phyloP scores from a whole-genome alignment of 2,113 vertebrate species.

The Syngnathus typhle region DNA sequence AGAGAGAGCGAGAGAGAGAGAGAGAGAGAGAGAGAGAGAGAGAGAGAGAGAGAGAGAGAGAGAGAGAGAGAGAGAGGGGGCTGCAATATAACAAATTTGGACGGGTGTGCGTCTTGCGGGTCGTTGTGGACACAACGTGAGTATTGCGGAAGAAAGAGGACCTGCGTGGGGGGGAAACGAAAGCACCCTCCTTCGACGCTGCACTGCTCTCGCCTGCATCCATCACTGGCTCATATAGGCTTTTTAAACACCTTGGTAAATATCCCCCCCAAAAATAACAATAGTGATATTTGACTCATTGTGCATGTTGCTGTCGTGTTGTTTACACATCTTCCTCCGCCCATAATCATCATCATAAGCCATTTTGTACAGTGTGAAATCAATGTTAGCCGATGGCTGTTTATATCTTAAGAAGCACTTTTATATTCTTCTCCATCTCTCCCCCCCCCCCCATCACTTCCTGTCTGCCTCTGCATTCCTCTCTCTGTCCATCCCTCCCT shows the following conservation, averaged over 20 bases:
- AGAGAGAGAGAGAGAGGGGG: constrained; percentile 60
- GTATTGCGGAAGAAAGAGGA: constrained; percentile 75
- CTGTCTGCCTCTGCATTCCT: constrained; percentile 47
- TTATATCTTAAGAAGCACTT: constrained; percentile 60
- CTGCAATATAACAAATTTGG: constrained; percentile 95
- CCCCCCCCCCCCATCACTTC: constrained; percentile 59
- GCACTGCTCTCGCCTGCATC: constrained; percentile 61
- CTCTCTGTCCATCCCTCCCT: constrained; percentile 52
- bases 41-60: constrained; percentile 37
- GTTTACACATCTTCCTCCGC: constrained; percentile 53
- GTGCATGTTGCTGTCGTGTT: constrained; percentile 60
- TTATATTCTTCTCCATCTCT: constrained; percentile 63
- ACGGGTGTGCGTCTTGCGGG: constrained; percentile 79
- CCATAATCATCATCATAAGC: constrained; percentile 42
- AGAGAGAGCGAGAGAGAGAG: constrained; percentile 33
- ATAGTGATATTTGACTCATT: constrained; percentile 37
- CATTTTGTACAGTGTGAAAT: constrained; percentile 47
- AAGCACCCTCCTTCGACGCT: constrained; percentile 66
- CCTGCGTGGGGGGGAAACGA: constrained; percentile 71
- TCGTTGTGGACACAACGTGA: constrained; percentile 90
- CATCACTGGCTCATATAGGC: constrained; percentile 93
- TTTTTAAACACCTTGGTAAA: constrained; percentile 92
- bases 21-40: constrained; percentile 50
- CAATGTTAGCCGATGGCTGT: constrained; percentile 73
- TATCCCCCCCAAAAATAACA: constrained; percentile 74